Conservation (phyloP, 1,140 invertebrate genomes). For the Pristionchus pacificus region DNA sequence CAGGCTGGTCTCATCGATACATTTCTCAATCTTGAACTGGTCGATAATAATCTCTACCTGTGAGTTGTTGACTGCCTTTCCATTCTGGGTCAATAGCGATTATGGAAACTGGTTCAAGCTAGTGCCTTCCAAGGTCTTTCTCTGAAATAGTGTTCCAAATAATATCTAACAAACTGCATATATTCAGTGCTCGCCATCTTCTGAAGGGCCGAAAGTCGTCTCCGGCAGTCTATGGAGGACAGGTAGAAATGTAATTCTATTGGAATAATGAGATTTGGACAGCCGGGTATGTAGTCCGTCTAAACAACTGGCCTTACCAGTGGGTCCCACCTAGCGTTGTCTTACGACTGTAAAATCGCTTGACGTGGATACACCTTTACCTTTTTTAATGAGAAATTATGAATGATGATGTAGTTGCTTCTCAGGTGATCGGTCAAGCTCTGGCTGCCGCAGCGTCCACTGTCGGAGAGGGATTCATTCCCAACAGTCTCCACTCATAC, state of each 20-base stretch:
- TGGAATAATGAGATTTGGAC: too few relatives aligned
- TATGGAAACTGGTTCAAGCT: too few relatives aligned
- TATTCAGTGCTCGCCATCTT: constrained; percentile 16
- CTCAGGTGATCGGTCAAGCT: constrained; percentile 51
- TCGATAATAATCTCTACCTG: constrained; percentile 24
- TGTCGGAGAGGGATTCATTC: constrained; percentile 34
- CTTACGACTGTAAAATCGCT: neutral
- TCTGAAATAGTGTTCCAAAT: neutral
- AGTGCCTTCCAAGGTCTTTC: neutral
- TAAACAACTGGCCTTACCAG: too few relatives aligned
- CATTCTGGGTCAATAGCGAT: too few relatives aligned
- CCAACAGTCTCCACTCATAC: constrained; percentile 10
- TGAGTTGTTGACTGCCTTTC: neutral
- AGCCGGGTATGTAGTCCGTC: too few relatives aligned
- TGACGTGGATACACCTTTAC: neutral
- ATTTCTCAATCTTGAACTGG: constrained; percentile 20
- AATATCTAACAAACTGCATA: constrained; percentile 4
- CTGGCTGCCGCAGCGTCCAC: constrained; percentile 57
- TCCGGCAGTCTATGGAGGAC: constrained; percentile 56
- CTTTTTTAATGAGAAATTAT: neutral
- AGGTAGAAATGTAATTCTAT: constrained; percentile 31
- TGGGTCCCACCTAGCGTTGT: too few relatives aligned
- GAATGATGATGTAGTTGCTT: too few relatives aligned
- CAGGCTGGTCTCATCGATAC: constrained; percentile 23
- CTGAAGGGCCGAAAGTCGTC: constrained; percentile 18